These are phyloP conservation scores for Neoseiulus cucumeris DNA, from an alignment of 1,140 invertebrate genomes.

Conservation along the genomic window DNA sequence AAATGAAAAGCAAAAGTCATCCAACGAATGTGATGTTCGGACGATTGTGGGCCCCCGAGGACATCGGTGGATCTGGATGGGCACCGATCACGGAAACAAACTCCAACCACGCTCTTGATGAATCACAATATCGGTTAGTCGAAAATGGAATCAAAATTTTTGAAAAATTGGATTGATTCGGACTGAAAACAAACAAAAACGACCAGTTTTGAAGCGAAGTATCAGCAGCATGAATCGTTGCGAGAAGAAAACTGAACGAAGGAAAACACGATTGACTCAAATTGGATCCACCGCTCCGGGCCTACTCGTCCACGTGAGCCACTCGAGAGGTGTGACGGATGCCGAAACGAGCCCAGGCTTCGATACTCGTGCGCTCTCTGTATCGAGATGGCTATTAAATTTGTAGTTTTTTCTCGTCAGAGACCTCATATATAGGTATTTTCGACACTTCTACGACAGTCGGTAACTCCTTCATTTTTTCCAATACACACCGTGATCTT, in stretches of 20 bases:
- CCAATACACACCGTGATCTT: background rate
- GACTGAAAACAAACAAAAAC: background rate
- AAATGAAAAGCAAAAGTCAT: background rate
- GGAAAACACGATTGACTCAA: too few relatives aligned
- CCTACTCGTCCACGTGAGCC: background rate
- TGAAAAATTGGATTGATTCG: background rate
- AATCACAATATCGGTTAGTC: background rate
- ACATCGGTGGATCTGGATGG: background rate
- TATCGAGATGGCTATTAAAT: background rate
- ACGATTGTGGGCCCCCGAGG: background rate
- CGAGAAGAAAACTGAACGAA: background rate
- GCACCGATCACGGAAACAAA: background rate
- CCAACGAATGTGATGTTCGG: conserved; percentile 4
- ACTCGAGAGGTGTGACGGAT: background rate
- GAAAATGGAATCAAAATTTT: background rate
- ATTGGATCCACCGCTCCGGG: background rate
- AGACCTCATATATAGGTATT: conserved; percentile 5
- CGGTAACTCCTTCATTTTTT: background rate
- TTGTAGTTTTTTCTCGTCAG: conserved; percentile 6
- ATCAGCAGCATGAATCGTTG: background rate
- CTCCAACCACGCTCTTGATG: background rate
- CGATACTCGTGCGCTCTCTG: background rate
- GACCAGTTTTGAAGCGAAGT: background rate
- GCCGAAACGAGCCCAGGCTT: background rate
- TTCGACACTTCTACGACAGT: background rate